Conservation (phyloP, 2,888 invertebrate genomes). For the Campoplex nolae region DNA sequence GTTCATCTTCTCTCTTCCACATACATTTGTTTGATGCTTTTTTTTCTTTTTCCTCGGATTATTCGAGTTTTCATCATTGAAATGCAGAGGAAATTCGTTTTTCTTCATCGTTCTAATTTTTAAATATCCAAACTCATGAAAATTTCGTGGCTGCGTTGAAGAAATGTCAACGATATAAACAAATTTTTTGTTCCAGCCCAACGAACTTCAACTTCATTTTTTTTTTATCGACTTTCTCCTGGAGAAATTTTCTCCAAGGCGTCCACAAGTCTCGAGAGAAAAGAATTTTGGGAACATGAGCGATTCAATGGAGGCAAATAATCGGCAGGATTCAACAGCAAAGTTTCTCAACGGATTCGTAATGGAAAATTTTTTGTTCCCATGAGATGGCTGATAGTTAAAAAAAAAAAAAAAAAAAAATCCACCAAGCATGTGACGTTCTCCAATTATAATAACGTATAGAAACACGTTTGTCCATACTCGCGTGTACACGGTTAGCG, state of each 20-base stretch:
- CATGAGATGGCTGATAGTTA: background rate
- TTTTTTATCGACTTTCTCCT: background rate
- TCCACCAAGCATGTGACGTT: constrained; percentile 8
- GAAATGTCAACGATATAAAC: background rate
- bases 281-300: background rate
- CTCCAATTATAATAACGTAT: constrained; percentile 1
- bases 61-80: background rate
- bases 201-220: background rate
- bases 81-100: background rate
- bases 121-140: background rate
- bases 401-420: background rate
- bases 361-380: constrained; percentile 2
- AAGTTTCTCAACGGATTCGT: background rate
- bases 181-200: background rate
- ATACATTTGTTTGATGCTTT: background rate
- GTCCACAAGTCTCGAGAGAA: background rate
- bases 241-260: background rate
- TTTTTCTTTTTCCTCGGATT: too few species aligned
- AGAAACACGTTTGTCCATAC: constrained; percentile 24
- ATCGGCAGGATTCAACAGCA: background rate
- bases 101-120: background rate
- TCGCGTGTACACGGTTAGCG: constrained; percentile 52
- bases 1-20: background rate
- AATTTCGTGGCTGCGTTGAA: background rate
- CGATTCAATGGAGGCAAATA: background rate